phyloP scores from a whole-genome alignment of 2,113 vertebrate species.

The Cariama cristata region DNA sequence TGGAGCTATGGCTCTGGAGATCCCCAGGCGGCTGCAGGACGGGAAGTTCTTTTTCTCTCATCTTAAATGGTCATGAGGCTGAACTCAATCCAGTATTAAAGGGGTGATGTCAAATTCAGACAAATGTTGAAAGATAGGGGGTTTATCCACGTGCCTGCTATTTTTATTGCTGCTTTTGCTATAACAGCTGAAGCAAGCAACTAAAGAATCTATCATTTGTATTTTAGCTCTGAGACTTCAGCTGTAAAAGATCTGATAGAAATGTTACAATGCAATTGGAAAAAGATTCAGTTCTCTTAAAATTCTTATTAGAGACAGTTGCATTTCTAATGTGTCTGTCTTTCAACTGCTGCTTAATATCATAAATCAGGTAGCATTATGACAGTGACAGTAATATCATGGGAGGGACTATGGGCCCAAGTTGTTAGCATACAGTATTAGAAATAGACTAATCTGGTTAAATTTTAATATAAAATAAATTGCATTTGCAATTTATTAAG shows the following conservation, averaged over 20 bases:
- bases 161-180: not conserved
- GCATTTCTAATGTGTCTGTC: not conserved
- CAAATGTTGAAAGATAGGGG: not conserved
- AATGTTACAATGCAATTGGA: not conserved
- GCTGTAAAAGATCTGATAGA: not conserved
- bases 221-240: not conserved
- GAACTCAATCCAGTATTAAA: not conserved
- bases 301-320: not conserved
- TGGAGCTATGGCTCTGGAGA: not conserved
- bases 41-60: not conserved
- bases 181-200: not conserved
- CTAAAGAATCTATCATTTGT: not conserved
- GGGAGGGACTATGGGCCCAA: not conserved
- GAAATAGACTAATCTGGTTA: slow-evolving; percentile 16
- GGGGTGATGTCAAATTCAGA: not conserved
- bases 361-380: not conserved
- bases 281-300: not conserved
- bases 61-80: not conserved
- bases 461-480: slow-evolving; percentile 44
- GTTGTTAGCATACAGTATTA: slow-evolving; percentile 1
- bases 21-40: rapidly evolving
- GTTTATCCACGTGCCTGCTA: not conserved
- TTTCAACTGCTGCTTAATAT: not conserved
- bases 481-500: not conserved
- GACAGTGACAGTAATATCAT: not conserved